These are phyloP conservation scores for Procambarus virginalis DNA, from an alignment of 1,140 invertebrate species.

Conservation along the genomic window DNA sequence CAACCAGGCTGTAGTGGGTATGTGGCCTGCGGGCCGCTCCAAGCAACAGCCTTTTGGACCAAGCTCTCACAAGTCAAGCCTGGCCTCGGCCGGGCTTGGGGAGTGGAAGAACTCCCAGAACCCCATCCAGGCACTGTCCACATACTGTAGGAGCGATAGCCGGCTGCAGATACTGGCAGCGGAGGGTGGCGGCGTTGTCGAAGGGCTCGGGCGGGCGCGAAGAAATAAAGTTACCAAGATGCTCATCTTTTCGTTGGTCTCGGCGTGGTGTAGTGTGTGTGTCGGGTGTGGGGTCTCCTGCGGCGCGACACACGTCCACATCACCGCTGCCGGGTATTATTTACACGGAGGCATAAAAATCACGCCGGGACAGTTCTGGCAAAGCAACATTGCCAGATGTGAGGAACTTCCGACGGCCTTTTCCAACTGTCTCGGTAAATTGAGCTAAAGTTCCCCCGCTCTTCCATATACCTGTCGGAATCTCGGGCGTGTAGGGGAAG, in stretches of 20 bases:
- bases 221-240: too few relatives aligned
- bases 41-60: too few relatives aligned
- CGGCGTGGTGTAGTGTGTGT: background rate
- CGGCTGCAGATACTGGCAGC: too few relatives aligned
- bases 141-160: too few relatives aligned
- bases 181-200: too few relatives aligned
- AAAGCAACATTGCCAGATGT: conserved; percentile 50
- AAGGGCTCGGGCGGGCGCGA: too few relatives aligned
- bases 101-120: too few relatives aligned
- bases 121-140: too few relatives aligned
- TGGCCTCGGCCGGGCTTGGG: too few relatives aligned
- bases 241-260: background rate
- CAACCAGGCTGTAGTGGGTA: too few relatives aligned
- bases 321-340: background rate
- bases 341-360: conserved; percentile 9
- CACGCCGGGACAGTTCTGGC: background rate
- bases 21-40: too few relatives aligned
- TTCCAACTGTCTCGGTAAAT: conserved; percentile 49
- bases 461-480: conserved; percentile 41
- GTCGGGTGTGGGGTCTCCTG: background rate
- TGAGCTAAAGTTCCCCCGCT: conserved; percentile 17
- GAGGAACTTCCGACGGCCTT: conserved; percentile 21
- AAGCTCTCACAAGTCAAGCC: too few relatives aligned
- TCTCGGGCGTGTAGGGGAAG: background rate
- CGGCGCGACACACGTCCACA: background rate